Conservation (phyloP, 2,888 invertebrate genomes). For the Philhelius pedissequus region DNA sequence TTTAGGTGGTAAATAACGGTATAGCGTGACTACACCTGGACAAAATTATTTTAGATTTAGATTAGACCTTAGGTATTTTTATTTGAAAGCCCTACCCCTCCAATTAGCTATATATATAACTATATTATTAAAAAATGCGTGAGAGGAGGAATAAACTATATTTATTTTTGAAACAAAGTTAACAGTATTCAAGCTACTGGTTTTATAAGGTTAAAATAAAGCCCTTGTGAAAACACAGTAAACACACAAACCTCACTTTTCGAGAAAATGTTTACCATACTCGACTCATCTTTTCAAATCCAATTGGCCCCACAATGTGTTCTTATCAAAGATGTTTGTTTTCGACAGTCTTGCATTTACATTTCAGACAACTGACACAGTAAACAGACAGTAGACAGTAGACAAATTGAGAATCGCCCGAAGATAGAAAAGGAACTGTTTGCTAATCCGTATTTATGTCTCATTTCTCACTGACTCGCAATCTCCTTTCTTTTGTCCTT, state of each 20-base stretch:
- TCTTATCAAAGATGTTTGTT: not conserved
- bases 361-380: not conserved
- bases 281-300: not conserved
- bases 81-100: no score
- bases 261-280: no score
- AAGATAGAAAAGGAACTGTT: slow-evolving; percentile 40
- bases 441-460: slow-evolving; percentile 40
- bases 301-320: not conserved
- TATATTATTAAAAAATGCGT: no score
- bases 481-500: not conserved
- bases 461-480: not conserved
- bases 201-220: not conserved
- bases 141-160: no score
- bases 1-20: not conserved
- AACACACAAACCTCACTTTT: no score
- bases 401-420: not conserved
- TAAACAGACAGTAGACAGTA: not conserved
- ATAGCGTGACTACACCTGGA: not conserved
- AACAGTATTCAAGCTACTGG: no score
- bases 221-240: no score
- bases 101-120: no score
- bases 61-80: no score
- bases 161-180: no score
- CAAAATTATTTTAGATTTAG: no score
- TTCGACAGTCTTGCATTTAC: not conserved